Conservation (phyloP, 2,888 invertebrate genomes). For the Sisyra nigra region DNA sequence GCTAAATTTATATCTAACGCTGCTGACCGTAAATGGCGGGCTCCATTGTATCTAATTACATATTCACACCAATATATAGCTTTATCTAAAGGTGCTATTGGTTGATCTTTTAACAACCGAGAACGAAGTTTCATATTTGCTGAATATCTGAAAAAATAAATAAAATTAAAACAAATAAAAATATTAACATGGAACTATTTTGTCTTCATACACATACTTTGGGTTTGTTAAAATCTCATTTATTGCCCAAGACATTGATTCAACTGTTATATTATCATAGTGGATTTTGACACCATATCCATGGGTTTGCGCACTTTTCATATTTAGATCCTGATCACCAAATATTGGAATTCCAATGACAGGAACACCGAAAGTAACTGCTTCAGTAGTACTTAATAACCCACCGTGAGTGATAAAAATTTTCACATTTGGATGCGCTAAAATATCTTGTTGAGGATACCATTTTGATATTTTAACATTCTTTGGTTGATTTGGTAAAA, state of each 20-base stretch:
- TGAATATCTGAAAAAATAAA: slow-evolving; percentile 7
- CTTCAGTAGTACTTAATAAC: slow-evolving; percentile 33
- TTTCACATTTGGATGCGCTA: slow-evolving; percentile 32
- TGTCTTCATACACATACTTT: slow-evolving; percentile 13
- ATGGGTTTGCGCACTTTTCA: slow-evolving; percentile 23
- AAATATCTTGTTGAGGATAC: slow-evolving; percentile 6
- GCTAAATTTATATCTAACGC: slow-evolving; percentile 4
- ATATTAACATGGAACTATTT: background rate
- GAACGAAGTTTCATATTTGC: slow-evolving; percentile 9
- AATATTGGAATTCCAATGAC: slow-evolving; percentile 31
- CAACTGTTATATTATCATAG: slow-evolving; percentile 25
- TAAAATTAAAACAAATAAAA: background rate
- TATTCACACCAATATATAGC: slow-evolving; percentile 7
- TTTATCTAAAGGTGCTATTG: slow-evolving; percentile 6
- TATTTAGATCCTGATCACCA: slow-evolving; percentile 29
- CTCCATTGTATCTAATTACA: slow-evolving; percentile 10
- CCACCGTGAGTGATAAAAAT: slow-evolving; percentile 40
- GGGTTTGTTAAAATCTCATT: slow-evolving; percentile 22
- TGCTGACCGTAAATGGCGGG: slow-evolving; percentile 8
- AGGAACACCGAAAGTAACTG: slow-evolving; percentile 27
- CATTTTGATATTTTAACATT: slow-evolving; percentile 7
- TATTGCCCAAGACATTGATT: slow-evolving; percentile 22
- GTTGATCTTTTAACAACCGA: slow-evolving; percentile 9
- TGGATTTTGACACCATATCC: slow-evolving; percentile 25
- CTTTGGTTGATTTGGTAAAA: slow-evolving; percentile 3